Conservation (phyloP, 2,113 vertebrate species). For the Pseudorectes ferrugineus region DNA sequence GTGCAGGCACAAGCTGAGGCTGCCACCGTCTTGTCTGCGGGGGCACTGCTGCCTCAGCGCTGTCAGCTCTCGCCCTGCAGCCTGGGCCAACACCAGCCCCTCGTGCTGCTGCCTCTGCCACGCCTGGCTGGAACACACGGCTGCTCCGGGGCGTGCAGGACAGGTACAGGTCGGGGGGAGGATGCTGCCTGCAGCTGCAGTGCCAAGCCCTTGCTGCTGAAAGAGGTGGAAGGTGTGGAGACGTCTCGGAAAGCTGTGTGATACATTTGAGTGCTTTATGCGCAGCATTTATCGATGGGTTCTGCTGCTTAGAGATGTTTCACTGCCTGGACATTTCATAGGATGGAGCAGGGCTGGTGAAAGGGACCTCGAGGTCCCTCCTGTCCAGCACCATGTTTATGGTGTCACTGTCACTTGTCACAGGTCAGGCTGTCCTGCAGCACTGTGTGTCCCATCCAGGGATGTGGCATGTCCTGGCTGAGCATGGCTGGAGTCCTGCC, state of each 20-base stretch:
- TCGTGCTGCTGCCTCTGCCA: neutral
- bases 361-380: neutral
- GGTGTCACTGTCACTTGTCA: neutral
- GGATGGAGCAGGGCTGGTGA: neutral
- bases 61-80: neutral
- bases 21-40: neutral
- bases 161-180: accelerated
- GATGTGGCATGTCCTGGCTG: neutral
- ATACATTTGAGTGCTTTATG: neutral
- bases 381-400: accelerated
- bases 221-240: neutral
- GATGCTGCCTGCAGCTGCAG: neutral
- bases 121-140: accelerated
- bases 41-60: neutral
- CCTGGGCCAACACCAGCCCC: neutral
- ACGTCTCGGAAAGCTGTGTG: neutral
- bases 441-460: neutral
- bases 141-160: neutral
- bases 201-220: neutral
- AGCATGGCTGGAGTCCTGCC: neutral
- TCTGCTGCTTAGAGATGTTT: neutral
- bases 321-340: neutral
- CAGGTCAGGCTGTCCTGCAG: neutral
- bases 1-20: neutral
- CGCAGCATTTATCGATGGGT: neutral